Evolutionary conservation across 2,113 vertebrate species (phyloP), one percentile per base, ranked within the genome.

Genomic region (Ophthalmolycus amberensis): DNA sequence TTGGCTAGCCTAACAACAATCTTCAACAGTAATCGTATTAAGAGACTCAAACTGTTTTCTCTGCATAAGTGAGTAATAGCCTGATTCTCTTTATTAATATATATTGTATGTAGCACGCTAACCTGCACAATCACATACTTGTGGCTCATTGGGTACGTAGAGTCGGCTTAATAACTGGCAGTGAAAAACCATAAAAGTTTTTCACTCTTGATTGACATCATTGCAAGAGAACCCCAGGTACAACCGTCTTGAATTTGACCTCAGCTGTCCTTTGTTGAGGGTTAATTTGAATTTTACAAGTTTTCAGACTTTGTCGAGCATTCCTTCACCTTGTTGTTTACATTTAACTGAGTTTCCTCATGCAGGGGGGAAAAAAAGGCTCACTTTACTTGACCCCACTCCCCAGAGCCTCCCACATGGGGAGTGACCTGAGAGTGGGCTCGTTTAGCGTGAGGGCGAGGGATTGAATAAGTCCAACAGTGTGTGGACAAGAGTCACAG

Each of bases 351-450:
- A 71, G 68, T 46, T 85, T 14, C 79, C 50, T 42, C 56, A 60
- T 3, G 29, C 67, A 67, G 68, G 40, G 54, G 29, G 29, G 29
- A 16, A 65, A 83, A 52, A 75, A 82, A 81, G 18, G 3, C 56
- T 78, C 72, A 75, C 63, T 77, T 81, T 72, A 85, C 69, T 85
- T 70, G 66, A 44, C 22, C 6, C 83, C 71, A 86, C 83, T 25
- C 76, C 52, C 16, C 56, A 34, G 32, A 76, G 70, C 46, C 37
- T 84, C 63, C 70, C 75, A 81, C 70, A 85, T 63, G 50, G 64
- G 10, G 72, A 81, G 52, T 32, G 58, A 79, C 59, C 75, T 52
- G 66, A 73, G 67, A 76, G 71, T 25, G 58, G 48, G 71, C 69
- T 70, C 18, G 4, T 82, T 87, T 64, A 85, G 77, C 68, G 56